phyloP scores from a whole-genome alignment of 2,113 vertebrate species.

The Cavia porcellus region DNA sequence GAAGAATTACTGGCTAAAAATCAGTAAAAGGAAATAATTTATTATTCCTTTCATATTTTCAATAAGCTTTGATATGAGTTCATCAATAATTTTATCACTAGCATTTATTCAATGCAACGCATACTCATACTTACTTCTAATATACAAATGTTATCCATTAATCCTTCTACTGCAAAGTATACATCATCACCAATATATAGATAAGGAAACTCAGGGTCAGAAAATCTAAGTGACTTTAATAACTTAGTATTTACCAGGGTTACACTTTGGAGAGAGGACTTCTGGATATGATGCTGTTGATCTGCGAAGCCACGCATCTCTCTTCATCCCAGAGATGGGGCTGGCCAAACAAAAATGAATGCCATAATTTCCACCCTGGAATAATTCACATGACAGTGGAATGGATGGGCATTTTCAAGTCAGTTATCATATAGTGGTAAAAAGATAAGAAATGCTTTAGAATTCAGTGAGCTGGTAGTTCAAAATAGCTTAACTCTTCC shows the following conservation, averaged over 20 bases:
- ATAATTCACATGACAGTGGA: neutral
- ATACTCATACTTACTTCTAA: neutral
- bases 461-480: neutral
- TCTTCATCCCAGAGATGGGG: neutral
- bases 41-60: constrained; percentile 24
- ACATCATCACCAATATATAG: neutral
- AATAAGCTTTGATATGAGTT: neutral
- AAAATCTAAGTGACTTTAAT: constrained; percentile 23
- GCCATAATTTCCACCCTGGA: neutral
- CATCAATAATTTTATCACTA: neutral
- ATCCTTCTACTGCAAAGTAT: neutral
- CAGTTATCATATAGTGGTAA: neutral
- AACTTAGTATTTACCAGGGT: neutral
- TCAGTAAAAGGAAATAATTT: neutral
- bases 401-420: neutral
- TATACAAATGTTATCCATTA: neutral
- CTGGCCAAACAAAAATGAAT: neutral
- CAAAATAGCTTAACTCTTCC: neutral
- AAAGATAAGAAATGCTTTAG: neutral
- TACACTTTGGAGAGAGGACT: neutral
- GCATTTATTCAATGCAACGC: neutral
- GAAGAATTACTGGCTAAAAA: constrained; percentile 16
- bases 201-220: neutral
- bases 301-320: neutral
- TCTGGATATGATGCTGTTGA: neutral